These are phyloP conservation scores for Drosophila virilis DNA, from an alignment of 1,140 invertebrate genomes.

Conservation along the genomic window DNA sequence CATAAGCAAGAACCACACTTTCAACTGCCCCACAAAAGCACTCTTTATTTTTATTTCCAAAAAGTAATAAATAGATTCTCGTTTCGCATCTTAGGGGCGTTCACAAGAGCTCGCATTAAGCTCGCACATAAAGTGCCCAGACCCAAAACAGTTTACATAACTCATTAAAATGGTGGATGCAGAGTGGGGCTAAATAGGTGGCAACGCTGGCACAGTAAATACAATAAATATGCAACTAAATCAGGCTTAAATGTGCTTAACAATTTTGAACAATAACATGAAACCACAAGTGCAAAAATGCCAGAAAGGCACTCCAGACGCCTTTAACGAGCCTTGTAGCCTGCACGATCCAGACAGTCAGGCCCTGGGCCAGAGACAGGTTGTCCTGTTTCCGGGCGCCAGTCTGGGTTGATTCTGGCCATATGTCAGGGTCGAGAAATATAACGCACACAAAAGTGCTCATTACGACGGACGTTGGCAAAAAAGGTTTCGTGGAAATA, in stretches of 20 bases:
- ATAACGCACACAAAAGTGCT: conserved; percentile 72
- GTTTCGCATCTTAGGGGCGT: conserved; percentile 3
- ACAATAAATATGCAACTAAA: conserved; percentile 82
- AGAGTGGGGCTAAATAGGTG: neutral
- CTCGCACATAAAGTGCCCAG: conserved; percentile 19
- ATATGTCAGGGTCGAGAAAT: conserved; percentile 76
- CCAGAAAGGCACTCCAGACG: conserved; percentile 53
- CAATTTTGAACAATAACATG: conserved; percentile 80
- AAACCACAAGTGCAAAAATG: conserved; percentile 76
- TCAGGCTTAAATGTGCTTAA: conserved; percentile 82
- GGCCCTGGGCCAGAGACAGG: neutral
- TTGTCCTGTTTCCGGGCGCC: conserved; percentile 13
- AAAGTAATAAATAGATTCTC: conserved; percentile 25
- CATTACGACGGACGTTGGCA: conserved; percentile 56
- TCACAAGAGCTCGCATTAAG: conserved; percentile 25
- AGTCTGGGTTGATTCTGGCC: conserved; percentile 20
- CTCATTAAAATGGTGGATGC: conserved; percentile 65
- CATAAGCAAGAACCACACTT: neutral
- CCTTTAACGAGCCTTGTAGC: conserved; percentile 63
- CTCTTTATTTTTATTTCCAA: neutral
- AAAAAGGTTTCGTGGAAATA: conserved; percentile 76
- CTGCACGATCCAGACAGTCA: conserved; percentile 26
- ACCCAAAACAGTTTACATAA: conserved; percentile 69
- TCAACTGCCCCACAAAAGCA: neutral
- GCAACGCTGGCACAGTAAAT: conserved; percentile 42